A percentile compares a stretch with the other conserved stretches of the same genome.
These are phyloP conservation scores for Stigmatopora nigra DNA, from an alignment of 2,113 vertebrate species.

Conservation along the genomic window DNA sequence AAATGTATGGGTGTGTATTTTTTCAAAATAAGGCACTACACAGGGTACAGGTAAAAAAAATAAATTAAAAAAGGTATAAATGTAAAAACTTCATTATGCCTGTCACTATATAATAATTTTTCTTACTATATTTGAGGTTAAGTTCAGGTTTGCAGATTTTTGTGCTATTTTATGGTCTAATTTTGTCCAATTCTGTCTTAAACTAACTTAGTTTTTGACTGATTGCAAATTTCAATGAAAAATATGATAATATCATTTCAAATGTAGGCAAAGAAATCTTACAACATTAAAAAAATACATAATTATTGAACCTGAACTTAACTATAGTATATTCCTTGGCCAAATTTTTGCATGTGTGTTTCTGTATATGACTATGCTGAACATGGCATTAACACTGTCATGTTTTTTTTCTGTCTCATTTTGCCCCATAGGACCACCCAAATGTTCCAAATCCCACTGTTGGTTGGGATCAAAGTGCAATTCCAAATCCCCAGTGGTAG, in stretches of 20 bases:
- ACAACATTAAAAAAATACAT: background rate
- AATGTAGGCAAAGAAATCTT: background rate
- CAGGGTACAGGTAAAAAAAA: no score
- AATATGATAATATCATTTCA: no score
- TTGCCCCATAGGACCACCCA: slow-evolving; percentile 48
- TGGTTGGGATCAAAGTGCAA: slow-evolving; percentile 36
- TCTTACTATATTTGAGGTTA: no score
- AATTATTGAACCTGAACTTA: no score
- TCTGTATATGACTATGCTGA: slow-evolving; percentile 7
- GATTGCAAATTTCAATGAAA: no score
- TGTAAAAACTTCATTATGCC: no score
- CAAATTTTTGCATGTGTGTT: slow-evolving; percentile 13
- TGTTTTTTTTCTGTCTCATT: slow-evolving; percentile 10
- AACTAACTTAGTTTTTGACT: no score
- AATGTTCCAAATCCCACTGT: slow-evolving; percentile 28
- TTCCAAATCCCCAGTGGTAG: slow-evolving; percentile 19
- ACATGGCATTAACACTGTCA: slow-evolving; percentile 26
- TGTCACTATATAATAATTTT: no score
- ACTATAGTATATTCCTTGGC: background rate
- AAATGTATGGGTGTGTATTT: background rate
- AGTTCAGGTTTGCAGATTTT: no score
- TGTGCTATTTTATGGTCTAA: no score
- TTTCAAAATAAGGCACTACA: background rate
- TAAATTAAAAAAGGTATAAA: no score
- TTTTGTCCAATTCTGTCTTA: no score